phyloP scores from a whole-genome alignment of 2,797 vertebrate species.

The Rhadinocentrus ornatus region DNA sequence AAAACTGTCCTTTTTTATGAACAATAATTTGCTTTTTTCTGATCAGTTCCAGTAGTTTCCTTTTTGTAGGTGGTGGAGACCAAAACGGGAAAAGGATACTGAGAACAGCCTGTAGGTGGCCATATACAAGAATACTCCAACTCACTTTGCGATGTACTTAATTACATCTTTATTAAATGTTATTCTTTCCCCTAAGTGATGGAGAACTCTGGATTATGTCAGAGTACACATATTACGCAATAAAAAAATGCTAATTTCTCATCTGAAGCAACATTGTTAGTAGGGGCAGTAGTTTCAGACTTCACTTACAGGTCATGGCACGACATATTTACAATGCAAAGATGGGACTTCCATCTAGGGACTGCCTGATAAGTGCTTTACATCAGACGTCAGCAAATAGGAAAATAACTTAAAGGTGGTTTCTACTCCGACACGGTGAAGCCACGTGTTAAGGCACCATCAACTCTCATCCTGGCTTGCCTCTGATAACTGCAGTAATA shows the following conservation, averaged over 20 bases:
- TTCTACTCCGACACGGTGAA: background rate
- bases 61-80: background rate
- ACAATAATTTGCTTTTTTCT: too few relatives aligned
- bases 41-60: background rate
- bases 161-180: background rate
- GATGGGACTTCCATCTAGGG: background rate
- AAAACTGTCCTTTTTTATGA: too few relatives aligned
- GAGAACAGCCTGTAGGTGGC: too few relatives aligned
- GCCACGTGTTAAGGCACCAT: constrained; percentile 1
- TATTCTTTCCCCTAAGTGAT: background rate
- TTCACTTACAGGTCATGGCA: background rate
- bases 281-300: too few relatives aligned
- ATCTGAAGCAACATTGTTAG: background rate
- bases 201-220: background rate
- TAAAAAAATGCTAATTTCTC: background rate
- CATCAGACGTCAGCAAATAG: background rate
- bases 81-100: too few relatives aligned
- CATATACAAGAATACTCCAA: too few relatives aligned
- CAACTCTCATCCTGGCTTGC: background rate
- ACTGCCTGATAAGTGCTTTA: background rate
- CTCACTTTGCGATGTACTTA: background rate
- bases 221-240: background rate
- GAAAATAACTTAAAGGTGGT: constrained; percentile 13
- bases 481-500: constrained; percentile 10
- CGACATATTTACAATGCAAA: constrained; percentile 59